Base-by-base conservation (phyloP, 1,140 invertebrate species). In the Ruditapes philippinarum region DNA sequence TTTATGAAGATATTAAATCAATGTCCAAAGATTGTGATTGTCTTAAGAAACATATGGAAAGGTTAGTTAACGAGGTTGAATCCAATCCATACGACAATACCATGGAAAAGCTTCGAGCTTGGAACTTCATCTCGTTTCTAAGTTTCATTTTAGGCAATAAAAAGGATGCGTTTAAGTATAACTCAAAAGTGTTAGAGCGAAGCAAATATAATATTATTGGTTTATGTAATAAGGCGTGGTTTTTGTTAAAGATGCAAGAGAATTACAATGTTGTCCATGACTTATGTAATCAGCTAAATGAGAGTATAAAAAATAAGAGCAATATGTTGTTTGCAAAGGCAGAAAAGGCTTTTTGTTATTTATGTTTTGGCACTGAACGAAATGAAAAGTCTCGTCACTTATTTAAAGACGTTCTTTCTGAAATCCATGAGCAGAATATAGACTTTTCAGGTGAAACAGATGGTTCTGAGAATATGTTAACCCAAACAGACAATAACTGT, bases 91-190 rank as follows among this genome's bases (percentile, higher is more conserved):
- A 36, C 22, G 45, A 70, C 45, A 78, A 57, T 1, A 49, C 65
- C 9, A 62, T 82, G 57, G 80, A 82, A 68, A 68, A 42, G 9
- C 17, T 57, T 2, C 42, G 80, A 38, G 60, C 80, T 22, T 82
- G 57, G 57, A 68, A 82, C 31, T 42, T 82, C 9, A 49, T 82
- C 25, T 82, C 80, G 5, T 65, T 82, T 40, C 38, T 82, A 11
- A n/a, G 33, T 82, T 68, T 45, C 33, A 12, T 68, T 14, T 25
- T 49, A 14, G 80, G 80, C 28, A n/a, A 82, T 36, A 28, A 45
- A 45, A 25, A 42, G 3, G 17, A 38, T 12, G 62, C 80, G n/a
- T 31, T 42, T 38, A 25, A 42, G 25, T 65, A 28, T n/a, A 82
- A 68, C 36, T 38, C 36, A 31, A 82, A 65, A 33, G 38, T 60